phyloP scores from a whole-genome alignment of 2,797 vertebrate genomes.

The Gadopsis bispinosus region DNA sequence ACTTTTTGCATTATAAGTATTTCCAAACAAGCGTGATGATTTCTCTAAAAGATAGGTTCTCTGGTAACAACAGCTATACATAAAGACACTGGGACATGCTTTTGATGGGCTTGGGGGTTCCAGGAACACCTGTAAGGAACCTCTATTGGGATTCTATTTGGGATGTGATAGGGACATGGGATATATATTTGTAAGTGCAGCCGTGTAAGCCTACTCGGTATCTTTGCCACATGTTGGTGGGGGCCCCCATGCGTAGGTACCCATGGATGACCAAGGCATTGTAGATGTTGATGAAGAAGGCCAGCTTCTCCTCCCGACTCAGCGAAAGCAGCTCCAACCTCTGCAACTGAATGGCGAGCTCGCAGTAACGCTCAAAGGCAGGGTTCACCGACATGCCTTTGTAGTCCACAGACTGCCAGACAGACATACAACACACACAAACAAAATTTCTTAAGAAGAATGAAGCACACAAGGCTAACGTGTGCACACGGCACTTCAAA shows the following conservation, averaged over 20 bases:
- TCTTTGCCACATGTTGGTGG: constrained; percentile 87
- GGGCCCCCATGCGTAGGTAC: constrained; percentile 81
- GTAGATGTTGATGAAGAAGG: constrained; percentile 90
- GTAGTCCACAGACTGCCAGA: constrained; percentile 84
- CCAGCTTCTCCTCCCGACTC: constrained; percentile 86
- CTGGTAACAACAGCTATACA: background rate
- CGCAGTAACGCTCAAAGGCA: constrained; percentile 82
- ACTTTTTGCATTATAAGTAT: background rate
- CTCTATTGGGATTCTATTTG: background rate
- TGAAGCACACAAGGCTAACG: background rate
- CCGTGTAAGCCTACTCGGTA: constrained; percentile 80
- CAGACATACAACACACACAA: background rate
- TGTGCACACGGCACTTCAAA: background rate
- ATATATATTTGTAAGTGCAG: background rate
- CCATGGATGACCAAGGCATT: constrained; percentile 88
- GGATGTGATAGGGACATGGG: accelerated
- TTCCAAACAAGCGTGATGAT: background rate
- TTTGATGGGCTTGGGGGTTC: background rate
- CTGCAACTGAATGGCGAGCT: constrained; percentile 86
- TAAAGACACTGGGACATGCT: background rate
- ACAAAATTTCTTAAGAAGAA: background rate
- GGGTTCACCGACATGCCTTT: constrained; percentile 81
- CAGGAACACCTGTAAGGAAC: background rate
- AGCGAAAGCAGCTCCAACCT: constrained; percentile 82
- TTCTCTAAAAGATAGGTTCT: background rate